Conservation (phyloP, 2,113 vertebrate genomes). For the Mohoua ochrocephala region DNA sequence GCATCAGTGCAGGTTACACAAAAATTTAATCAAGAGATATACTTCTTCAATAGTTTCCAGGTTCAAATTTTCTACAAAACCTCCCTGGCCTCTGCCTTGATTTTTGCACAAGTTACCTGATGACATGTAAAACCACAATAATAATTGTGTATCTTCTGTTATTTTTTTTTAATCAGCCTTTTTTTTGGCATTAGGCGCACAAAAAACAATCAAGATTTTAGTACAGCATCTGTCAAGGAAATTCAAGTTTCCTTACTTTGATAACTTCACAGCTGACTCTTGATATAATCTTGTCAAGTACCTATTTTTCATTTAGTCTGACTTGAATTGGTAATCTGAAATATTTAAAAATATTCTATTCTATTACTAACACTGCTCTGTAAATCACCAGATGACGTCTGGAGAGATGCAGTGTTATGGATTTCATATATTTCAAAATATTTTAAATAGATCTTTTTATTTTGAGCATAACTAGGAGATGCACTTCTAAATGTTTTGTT, state of each 20-base stretch:
- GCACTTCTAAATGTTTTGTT: not conserved
- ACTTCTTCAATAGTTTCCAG: not conserved
- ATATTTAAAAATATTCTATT: not conserved
- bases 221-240: not conserved
- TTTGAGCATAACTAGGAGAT: not conserved
- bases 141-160: not conserved
- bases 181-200: not conserved
- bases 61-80: not conserved
- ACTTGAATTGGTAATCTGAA: not conserved
- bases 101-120: not conserved
- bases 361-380: not conserved
- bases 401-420: not conserved
- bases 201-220: not conserved
- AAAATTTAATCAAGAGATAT: not conserved
- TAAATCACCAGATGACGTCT: not conserved
- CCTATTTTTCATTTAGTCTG: not conserved
- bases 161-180: not conserved
- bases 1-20: not conserved
- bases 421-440: not conserved
- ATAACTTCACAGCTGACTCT: not conserved
- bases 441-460: not conserved
- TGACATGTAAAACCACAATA: not conserved
- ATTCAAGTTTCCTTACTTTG: not conserved
- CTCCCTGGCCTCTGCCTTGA: not conserved
- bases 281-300: not conserved